Evolutionary conservation across 2,888 invertebrate species (phyloP), one percentile per base, ranked within the genome.

Genomic region (Lasioglossum zephyrum): DNA sequence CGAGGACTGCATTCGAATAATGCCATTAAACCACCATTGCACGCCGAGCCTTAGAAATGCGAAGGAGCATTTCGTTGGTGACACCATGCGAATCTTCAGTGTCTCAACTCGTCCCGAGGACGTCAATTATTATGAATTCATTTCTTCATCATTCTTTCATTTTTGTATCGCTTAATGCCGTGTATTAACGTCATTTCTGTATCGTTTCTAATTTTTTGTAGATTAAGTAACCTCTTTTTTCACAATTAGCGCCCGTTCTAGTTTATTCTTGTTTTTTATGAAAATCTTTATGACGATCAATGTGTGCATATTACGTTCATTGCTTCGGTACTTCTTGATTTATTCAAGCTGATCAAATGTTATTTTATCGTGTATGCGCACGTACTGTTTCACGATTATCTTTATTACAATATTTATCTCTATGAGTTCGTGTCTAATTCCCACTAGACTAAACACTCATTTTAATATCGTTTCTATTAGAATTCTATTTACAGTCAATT

Each of bases 1-100:
- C 39, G 60, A 39, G 73, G 31, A 60, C 36, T 57, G 84, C 44
- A 70, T 77, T 73, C 66, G 16, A 82, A 76, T 74, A 79, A 70
- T 70, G 36, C 41, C 49, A 47, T 79, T 79, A 78, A 81, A 66
- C 74, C 60, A 31, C 2, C 26, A 60, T 39, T 16, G 41, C 49
- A 13, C 1, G 22, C 13, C 57, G 53, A 47, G 73, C 16, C 31
- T 47, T 26, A 47, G 16, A 13, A 36, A n/a, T 39, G 36, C 66
- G 49, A 79, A 73, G 53, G 70, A n/a, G 26, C 18, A 69, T 69
- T 69, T 69, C 69, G 22, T 69, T 22, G 22, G 36, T 4, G 60
- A 60, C 60, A 26, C 60, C 60, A 60, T 4, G 26, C 26, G 60
- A 60, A 60, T 60, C 60, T 4, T 60, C 26, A 4, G n/a, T 26